Conservation (phyloP, 2,888 invertebrate species). For the Eupithecia subfuscata region DNA sequence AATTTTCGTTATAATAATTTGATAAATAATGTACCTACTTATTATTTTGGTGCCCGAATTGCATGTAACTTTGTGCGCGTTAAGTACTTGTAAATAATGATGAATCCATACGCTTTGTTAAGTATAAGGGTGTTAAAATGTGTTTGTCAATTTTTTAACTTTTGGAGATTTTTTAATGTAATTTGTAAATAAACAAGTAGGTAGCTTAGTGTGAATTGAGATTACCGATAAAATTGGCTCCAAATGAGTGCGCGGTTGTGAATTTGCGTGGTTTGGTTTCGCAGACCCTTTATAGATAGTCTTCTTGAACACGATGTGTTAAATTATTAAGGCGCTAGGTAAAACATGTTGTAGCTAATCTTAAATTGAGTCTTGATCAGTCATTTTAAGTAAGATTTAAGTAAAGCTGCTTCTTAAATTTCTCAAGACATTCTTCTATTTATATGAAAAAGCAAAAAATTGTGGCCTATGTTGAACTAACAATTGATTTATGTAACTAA, state of each 20-base stretch:
- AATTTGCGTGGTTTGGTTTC: constrained; percentile 48
- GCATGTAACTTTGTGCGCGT: constrained; percentile 73
- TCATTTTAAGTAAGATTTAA: constrained; percentile 36
- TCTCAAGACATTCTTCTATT: constrained; percentile 10
- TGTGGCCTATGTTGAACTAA: constrained; percentile 28
- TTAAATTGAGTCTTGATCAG: constrained; percentile 33
- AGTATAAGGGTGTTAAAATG: constrained; percentile 79
- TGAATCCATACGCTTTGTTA: constrained; percentile 84
- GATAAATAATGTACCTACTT: constrained; percentile 74
- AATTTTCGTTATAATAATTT: constrained; percentile 49
- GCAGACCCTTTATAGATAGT: constrained; percentile 30
- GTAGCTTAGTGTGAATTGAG: constrained; percentile 64
- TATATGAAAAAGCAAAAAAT: constrained; percentile 15
- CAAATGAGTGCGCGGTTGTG: constrained; percentile 60
- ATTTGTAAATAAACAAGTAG: constrained; percentile 68
- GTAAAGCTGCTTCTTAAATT: constrained; percentile 15
- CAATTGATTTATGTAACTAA: constrained; percentile 11
- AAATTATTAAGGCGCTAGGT: constrained; percentile 33
- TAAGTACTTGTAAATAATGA: constrained; percentile 78
- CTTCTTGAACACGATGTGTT: constrained; percentile 36
- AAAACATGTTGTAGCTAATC: constrained; percentile 23
- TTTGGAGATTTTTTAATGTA: constrained; percentile 72
- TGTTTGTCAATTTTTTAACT: constrained; percentile 81
- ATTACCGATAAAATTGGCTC: constrained; percentile 61
- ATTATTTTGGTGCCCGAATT: constrained; percentile 78